A percentile compares a stretch with the other conserved stretches of the same genome.
Evolutionary conservation across 2,888 invertebrate species (phyloP).

Genomic region (Adelognathus sp.): DNA sequence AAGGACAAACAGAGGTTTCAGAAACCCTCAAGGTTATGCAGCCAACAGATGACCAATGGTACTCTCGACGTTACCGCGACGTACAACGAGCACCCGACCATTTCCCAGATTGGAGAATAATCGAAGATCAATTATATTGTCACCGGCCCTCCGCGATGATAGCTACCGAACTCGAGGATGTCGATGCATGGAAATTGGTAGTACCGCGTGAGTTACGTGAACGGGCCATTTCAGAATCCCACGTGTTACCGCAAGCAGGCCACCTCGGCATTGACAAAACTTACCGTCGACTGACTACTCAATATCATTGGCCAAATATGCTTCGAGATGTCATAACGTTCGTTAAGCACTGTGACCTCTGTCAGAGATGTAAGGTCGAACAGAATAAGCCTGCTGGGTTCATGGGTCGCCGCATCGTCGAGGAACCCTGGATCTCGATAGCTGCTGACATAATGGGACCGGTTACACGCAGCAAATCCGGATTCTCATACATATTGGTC

Average conservation of each 20-base stretch:
- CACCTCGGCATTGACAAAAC: conserved; percentile 38
- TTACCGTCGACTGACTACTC: conserved; percentile 2
- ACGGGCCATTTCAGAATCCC: not conserved
- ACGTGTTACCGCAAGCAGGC: not conserved
- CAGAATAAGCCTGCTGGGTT: conserved; percentile 24
- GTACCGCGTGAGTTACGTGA: not conserved
- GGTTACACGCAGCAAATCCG: not conserved
- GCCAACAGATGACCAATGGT: not conserved
- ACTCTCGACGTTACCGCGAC: not conserved
- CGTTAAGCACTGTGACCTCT: conserved; percentile 13
- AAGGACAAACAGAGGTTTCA: not conserved
- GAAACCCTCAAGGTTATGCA: not conserved
- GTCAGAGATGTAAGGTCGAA: conserved; percentile 30
- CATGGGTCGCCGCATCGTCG: conserved; percentile 18
- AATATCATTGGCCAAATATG: conserved; percentile 30
- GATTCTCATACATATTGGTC: conserved; percentile 32
- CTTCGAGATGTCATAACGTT: not conserved
- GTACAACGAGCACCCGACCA: not conserved
- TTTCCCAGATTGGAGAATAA: not conserved
- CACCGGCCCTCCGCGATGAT: not conserved
- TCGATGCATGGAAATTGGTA: not conserved
- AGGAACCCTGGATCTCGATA: conserved; percentile 34
- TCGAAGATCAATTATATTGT: not conserved
- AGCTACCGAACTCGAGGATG: not conserved
- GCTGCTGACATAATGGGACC: not conserved